phyloP scores from a whole-genome alignment of 1,140 invertebrate genomes.

The Hyles euphorbiae region DNA sequence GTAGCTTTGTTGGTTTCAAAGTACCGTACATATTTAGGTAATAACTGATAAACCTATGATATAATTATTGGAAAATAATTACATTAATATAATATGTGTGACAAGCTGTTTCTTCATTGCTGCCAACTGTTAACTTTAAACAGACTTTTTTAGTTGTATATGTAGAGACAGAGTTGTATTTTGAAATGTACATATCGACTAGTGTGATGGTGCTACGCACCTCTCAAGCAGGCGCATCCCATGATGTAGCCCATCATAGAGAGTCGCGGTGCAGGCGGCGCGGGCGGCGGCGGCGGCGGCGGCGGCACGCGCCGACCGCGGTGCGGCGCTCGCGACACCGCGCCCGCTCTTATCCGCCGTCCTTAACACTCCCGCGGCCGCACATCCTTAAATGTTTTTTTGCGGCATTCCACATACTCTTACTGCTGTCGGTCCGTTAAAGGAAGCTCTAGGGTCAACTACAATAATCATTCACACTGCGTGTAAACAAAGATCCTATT shows the following conservation, averaged over 20 bases:
- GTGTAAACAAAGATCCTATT: no score
- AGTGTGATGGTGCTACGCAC: constrained; percentile 68
- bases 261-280: constrained; percentile 60
- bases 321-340: constrained; percentile 62
- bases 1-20: no score
- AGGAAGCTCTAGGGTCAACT: not conserved
- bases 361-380: constrained; percentile 39
- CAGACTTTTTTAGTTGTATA: no score
- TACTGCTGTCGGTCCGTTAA: not conserved
- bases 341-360: constrained; percentile 47
- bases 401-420: not conserved
- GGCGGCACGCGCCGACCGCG: constrained; percentile 69
- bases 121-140: no score
- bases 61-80: no score
- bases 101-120: no score
- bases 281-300: constrained; percentile 57
- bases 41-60: no score
- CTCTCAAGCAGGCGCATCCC: constrained; percentile 92
- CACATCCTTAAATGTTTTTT: constrained; percentile 8
- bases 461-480: no score
- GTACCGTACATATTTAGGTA: no score
- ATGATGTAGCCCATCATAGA: constrained; percentile 93
- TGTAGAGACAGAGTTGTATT: no score
- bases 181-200: no score
- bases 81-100: no score